phyloP scores from a whole-genome alignment of 2,797 vertebrate genomes.

The Decapterus maruadsi region DNA sequence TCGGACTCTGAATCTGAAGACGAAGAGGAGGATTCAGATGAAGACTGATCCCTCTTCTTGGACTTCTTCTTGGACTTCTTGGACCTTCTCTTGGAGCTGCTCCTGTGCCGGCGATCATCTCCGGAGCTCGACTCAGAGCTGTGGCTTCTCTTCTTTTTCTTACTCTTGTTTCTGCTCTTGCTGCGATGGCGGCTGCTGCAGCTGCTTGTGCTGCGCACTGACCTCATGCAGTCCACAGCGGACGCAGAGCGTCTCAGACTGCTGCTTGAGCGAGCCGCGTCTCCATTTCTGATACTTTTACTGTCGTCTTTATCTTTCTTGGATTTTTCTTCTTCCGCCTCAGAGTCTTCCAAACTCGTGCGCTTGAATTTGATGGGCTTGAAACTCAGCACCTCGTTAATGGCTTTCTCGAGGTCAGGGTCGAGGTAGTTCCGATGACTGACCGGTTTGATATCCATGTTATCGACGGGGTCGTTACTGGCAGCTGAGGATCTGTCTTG shows the following conservation, averaged over 20 bases:
- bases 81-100: conserved; percentile 87
- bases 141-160: conserved; percentile 83
- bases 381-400: conserved; percentile 95
- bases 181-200: conserved; percentile 65
- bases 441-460: conserved; percentile 79
- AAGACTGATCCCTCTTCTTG: conserved; percentile 79
- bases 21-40: conserved; percentile 81
- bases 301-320: conserved; percentile 69
- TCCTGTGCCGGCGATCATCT: conserved; percentile 75
- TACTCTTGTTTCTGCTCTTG: conserved; percentile 79
- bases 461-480: conserved; percentile 65
- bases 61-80: conserved; percentile 91
- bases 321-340: conserved; percentile 77
- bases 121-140: conserved; percentile 83
- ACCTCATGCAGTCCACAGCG: conserved; percentile 85
- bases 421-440: conserved; percentile 92
- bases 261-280: conserved; percentile 58
- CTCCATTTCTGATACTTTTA: conserved; percentile 71
- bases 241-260: conserved; percentile 90
- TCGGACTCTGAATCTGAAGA: conserved; percentile 83
- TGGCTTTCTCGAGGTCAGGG: conserved; percentile 95
- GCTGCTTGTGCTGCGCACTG: conserved; percentile 80
- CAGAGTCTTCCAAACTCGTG: conserved; percentile 89
- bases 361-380: conserved; percentile 90
- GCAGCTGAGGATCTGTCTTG: conserved; percentile 77